Evolutionary conservation across 2,113 vertebrate species (phyloP).

Genomic region (Motacilla tschutschensis): DNA sequence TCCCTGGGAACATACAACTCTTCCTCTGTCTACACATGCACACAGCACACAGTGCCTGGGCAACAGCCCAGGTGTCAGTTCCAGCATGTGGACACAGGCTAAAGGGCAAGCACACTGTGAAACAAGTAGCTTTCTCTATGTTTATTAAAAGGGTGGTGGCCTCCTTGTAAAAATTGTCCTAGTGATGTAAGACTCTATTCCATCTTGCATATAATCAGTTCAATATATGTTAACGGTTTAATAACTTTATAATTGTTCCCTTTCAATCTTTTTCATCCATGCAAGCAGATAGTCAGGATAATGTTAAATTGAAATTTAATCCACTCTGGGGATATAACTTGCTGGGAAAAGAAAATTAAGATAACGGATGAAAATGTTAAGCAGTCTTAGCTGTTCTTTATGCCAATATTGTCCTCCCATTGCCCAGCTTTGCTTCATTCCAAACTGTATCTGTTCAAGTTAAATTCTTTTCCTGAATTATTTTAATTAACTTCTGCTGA

Average conservation of each 20-base stretch:
- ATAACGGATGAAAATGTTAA: not conserved
- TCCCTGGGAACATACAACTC: not conserved
- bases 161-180: not conserved
- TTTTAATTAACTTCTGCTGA: not conserved
- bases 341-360: not conserved
- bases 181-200: not conserved
- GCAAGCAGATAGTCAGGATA: not conserved
- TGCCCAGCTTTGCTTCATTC: not conserved
- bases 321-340: not conserved
- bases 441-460: not conserved
- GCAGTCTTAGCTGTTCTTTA: not conserved
- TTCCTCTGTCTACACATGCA: fast-evolving
- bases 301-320: not conserved
- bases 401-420: not conserved
- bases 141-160: not conserved
- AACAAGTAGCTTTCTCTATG: not conserved
- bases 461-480: not conserved
- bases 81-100: not conserved
- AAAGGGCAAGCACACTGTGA: not conserved
- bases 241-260: not conserved
- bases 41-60: not conserved
- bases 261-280: not conserved
- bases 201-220: not conserved
- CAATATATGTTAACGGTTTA: not conserved
- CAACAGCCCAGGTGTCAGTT: not conserved